Conservation (phyloP, 2,888 invertebrate genomes). For the Diplolepis rosae region DNA sequence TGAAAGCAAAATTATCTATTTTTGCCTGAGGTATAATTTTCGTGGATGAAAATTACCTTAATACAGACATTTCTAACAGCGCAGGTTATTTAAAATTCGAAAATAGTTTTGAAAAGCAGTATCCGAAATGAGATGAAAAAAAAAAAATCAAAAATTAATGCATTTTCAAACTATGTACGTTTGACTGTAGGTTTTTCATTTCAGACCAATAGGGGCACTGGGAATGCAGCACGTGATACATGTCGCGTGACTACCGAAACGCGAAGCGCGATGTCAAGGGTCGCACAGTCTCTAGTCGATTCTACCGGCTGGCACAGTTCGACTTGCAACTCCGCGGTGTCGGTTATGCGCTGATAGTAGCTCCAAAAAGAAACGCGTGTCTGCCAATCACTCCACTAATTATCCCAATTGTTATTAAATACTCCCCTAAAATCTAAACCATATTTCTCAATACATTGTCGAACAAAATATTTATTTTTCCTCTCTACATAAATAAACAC, state of each 20-base stretch:
- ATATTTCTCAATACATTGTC: too few relatives aligned
- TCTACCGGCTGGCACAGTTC: slow-evolving; percentile 12
- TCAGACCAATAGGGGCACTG: background rate
- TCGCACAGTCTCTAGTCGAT: slow-evolving; percentile 4
- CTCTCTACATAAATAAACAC: too few relatives aligned
- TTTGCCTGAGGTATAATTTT: too few relatives aligned
- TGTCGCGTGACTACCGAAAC: slow-evolving; percentile 20
- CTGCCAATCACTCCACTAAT: background rate
- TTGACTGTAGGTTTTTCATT: slow-evolving; percentile 13
- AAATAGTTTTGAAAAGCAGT: background rate
- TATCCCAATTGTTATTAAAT: too few relatives aligned
- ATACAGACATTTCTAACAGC: too few relatives aligned
- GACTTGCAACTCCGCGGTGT: slow-evolving; percentile 15
- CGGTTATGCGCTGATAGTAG: background rate
- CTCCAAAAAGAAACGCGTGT: background rate
- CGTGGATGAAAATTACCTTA: too few relatives aligned
- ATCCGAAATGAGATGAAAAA: background rate
- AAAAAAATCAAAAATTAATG: slow-evolving; percentile 13
- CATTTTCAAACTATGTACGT: slow-evolving; percentile 2
- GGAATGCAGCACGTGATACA: slow-evolving; percentile 1
- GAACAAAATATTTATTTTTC: too few relatives aligned
- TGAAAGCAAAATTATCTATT: too few relatives aligned
- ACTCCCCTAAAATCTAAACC: too few relatives aligned
- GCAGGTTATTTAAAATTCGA: too few relatives aligned
- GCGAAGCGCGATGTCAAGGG: slow-evolving; percentile 28